Evolutionary conservation across 2,113 vertebrate species (phyloP).

Genomic region (Salvelinus namaycush): DNA sequence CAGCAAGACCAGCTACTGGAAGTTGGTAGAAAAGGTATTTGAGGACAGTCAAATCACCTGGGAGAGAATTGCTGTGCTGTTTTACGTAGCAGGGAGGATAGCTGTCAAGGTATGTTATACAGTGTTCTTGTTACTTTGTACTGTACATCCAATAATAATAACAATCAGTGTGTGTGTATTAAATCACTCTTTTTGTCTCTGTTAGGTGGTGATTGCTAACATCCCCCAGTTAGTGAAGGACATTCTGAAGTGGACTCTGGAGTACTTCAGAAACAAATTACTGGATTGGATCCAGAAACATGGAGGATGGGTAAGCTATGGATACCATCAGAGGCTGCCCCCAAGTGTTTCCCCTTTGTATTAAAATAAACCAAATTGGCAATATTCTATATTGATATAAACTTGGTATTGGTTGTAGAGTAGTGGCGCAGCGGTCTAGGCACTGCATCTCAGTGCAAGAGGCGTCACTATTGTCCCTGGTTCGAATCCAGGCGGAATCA

Average conservation of each 20-base stretch:
- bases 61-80: conserved; percentile 46
- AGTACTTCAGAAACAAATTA: conserved; percentile 34
- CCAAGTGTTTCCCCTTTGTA: no score
- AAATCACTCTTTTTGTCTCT: neutral
- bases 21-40: conserved; percentile 34
- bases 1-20: conserved; percentile 23
- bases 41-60: conserved; percentile 37
- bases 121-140: neutral
- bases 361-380: no score
- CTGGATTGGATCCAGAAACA: conserved; percentile 31
- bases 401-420: no score
- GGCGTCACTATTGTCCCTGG: no score
- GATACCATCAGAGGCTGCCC: no score
- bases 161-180: neutral
- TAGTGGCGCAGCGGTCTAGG: no score
- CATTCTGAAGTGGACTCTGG: conserved; percentile 29
- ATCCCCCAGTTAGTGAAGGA: conserved; percentile 25
- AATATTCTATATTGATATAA: no score
- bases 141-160: neutral
- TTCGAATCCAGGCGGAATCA: no score
- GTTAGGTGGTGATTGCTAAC: conserved; percentile 30
- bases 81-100: conserved; percentile 41
- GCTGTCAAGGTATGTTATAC: conserved; percentile 35
- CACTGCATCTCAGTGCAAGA: no score
- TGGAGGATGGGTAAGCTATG: conserved; percentile 42